phyloP scores from a whole-genome alignment of 2,113 vertebrate species.

The Arothron firmamentum region DNA sequence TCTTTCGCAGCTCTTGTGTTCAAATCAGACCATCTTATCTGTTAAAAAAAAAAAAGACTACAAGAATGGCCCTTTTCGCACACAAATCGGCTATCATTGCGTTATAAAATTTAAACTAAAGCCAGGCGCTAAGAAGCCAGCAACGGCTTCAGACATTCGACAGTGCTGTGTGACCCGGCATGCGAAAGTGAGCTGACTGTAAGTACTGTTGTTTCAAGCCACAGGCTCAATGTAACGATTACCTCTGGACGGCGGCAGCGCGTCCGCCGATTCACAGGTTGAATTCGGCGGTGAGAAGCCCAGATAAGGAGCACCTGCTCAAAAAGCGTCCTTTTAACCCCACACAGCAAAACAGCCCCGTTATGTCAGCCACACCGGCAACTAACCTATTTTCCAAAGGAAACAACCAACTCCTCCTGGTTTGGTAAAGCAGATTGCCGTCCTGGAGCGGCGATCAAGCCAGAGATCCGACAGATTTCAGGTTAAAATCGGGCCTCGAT shows the following conservation, averaged over 20 bases:
- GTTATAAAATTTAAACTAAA: conserved; percentile 61
- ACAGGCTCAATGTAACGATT: conserved; percentile 25
- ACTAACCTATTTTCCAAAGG: conserved; percentile 48
- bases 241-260: background rate
- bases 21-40: conserved; percentile 50
- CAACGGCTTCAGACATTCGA: conserved; percentile 63
- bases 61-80: conserved; percentile 13
- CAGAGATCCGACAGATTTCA: conserved; percentile 6
- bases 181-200: conserved; percentile 57
- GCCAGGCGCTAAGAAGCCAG: conserved; percentile 63
- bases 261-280: background rate
- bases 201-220: conserved; percentile 61
- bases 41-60: conserved; percentile 32
- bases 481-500: conserved; percentile 6
- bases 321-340: background rate
- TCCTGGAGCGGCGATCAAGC: conserved; percentile 4
- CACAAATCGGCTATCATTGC: conserved; percentile 32
- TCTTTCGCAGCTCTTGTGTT: conserved; percentile 48
- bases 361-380: background rate
- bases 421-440: background rate
- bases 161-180: conserved; percentile 54
- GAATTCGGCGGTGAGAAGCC: background rate
- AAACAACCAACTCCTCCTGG: conserved; percentile 6
- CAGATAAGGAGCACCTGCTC: no score
- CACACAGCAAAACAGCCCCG: no score